Conservation (phyloP, 2,113 vertebrate genomes). For the Cavia aperea region DNA sequence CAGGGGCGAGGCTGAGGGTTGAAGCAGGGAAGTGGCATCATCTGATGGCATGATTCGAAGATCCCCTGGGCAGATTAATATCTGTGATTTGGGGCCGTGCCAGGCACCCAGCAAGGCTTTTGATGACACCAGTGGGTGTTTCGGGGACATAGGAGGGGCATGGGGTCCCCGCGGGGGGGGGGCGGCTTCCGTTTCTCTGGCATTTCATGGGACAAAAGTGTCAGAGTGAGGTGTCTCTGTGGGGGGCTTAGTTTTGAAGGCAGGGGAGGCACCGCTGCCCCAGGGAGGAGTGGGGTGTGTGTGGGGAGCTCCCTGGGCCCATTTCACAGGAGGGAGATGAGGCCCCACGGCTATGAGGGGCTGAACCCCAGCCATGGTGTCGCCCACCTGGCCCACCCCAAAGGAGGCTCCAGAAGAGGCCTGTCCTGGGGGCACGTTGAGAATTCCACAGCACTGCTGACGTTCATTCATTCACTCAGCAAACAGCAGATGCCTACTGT, state of each 20-base stretch:
- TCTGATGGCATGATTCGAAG: constrained; percentile 17
- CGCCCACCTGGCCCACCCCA: too few relatives aligned
- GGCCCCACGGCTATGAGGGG: neutral
- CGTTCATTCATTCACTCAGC: neutral
- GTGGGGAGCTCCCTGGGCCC: neutral
- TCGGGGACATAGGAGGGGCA: neutral
- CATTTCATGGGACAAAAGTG: too few relatives aligned
- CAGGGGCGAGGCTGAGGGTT: neutral
- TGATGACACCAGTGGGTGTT: accelerated
- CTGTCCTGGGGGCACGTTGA: neutral
- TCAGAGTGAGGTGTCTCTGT: neutral
- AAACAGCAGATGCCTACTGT: neutral
- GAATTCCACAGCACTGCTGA: neutral
- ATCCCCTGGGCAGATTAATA: constrained; percentile 19
- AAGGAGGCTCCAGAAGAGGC: neutral
- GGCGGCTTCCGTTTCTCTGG: neutral
- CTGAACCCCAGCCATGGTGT: neutral
- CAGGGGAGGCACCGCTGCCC: accelerated
- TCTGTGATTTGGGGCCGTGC: neutral
- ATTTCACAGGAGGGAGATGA: neutral
- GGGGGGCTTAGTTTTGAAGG: neutral
- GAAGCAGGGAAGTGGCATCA: neutral
- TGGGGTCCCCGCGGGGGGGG: neutral
- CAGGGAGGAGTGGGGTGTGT: neutral
- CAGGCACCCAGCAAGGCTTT: neutral